Evolutionary conservation across 2,888 invertebrate species (phyloP).

Genomic region (Morpho achilles): DNA sequence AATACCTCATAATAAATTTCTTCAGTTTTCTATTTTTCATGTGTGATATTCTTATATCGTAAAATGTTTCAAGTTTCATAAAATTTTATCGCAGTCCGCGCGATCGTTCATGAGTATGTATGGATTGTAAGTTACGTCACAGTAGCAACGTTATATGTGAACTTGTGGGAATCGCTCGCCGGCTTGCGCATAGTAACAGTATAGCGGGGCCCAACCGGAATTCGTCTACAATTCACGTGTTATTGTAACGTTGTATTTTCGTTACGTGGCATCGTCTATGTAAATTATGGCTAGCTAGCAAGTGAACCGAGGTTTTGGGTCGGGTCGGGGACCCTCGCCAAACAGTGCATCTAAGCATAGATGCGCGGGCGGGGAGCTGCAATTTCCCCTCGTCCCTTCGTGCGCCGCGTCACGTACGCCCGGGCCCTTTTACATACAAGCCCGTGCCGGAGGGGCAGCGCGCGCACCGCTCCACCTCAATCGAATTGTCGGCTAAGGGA

Average conservation of each 20-base stretch:
- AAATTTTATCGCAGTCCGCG: background rate
- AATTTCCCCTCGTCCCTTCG: slow-evolving; percentile 41
- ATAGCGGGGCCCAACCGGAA: slow-evolving; percentile 62
- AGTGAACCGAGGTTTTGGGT: slow-evolving; percentile 9
- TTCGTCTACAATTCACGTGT: slow-evolving; percentile 47
- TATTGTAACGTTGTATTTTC: slow-evolving; percentile 12
- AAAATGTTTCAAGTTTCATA: background rate
- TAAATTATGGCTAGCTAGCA: slow-evolving; percentile 13
- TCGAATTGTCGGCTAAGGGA: slow-evolving; percentile 61
- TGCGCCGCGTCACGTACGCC: slow-evolving; percentile 65
- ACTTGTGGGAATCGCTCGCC: slow-evolving; percentile 40
- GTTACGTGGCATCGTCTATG: slow-evolving; percentile 11
- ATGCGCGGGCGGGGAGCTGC: slow-evolving; percentile 51
- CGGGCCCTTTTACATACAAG: slow-evolving; percentile 51
- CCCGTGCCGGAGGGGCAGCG: slow-evolving; percentile 50
- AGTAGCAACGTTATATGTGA: slow-evolving; percentile 41
- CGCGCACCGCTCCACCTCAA: slow-evolving; percentile 55
- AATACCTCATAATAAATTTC: too few relatives aligned
- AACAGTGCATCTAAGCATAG: slow-evolving; percentile 56
- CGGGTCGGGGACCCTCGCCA: slow-evolving; percentile 48
- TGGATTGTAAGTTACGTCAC: slow-evolving; percentile 39
- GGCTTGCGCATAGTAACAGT: slow-evolving; percentile 53
- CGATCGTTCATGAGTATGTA: background rate
- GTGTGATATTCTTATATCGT: too few relatives aligned
- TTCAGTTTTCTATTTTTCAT: too few relatives aligned